Evolutionary conservation across 2,797 vertebrate species (phyloP), one percentile per base, ranked within the genome.

Genomic region (Poecile montanus): DNA sequence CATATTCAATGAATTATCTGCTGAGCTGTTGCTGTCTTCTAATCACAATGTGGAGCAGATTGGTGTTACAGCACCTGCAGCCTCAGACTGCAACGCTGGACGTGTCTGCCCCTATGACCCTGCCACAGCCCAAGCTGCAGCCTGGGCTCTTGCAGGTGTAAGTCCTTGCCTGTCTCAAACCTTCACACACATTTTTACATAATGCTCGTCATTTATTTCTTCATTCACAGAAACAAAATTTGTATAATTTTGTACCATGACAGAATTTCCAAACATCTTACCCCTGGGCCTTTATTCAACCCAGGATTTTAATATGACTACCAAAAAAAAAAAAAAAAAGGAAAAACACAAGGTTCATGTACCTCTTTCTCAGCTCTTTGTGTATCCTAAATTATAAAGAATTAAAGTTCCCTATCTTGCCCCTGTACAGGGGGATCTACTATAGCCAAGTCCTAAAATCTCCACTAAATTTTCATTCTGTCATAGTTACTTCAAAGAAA

Each of bases 1-100:
- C 25, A 18, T 48, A 87, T 88, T 87, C 90, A 96, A 91, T 75
- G 47, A 60, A 94, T 60, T 72, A 80, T 86, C 78, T 89, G 57
- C 48, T 57, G 71, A 86, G 82, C 86, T 81, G 60, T 50, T 95
- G 81, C 50, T 87, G 40, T 85, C 65, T 91, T 78, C 57, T 80
- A 77, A 75, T 70, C 83, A 63, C 75, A 77, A 10, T 2, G 27
- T 48, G 36, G 81, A 88, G 53, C 82, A 81, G 58, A 53, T 36
- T 63, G 48, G 57, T 57, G 62, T 40, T 51, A 84, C 40, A 82
- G 80, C 45, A 85, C 20, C 67, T 86, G 67, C 85, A 84, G 76
- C 50, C 22, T 53, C 38, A 22, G 15, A 47, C 60, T 75, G 75
- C 74, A 85, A 29, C 27, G 56, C 68, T 34, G 62, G 76, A 27